phyloP scores from a whole-genome alignment of 2,888 invertebrate species.

The Imbricaverruca yamaguchii region DNA sequence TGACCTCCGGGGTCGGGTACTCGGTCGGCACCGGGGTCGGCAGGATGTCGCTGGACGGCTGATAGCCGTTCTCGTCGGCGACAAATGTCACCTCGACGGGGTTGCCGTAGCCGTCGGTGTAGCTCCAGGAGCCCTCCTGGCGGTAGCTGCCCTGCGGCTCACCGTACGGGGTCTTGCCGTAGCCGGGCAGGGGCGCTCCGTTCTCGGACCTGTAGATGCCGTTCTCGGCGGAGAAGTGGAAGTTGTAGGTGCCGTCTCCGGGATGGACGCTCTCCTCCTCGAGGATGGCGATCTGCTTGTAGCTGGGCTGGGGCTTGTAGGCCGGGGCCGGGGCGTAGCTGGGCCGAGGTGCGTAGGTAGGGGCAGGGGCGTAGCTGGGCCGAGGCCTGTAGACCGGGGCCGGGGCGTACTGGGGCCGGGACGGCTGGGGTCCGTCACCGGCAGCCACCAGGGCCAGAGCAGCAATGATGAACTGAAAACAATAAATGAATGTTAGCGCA shows the following conservation, averaged over 20 bases:
- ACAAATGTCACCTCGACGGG: neutral
- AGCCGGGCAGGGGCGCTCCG: neutral
- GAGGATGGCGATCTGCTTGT: neutral
- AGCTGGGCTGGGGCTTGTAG: neutral
- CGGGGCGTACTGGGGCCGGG: neutral
- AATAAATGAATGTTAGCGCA: no score
- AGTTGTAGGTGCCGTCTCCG: neutral
- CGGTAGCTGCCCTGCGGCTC: neutral
- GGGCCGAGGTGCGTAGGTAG: neutral
- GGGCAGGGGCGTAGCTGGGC: neutral
- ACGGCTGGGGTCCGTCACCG: neutral
- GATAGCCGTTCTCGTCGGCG: neutral
- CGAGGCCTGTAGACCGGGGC: neutral
- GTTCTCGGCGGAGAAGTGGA: neutral
- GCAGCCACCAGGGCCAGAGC: neutral
- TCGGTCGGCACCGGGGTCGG: neutral
- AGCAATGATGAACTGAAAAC: neutral
- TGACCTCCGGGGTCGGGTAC: slow-evolving; percentile 6
- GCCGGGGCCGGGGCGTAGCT: neutral
- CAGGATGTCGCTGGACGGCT: neutral
- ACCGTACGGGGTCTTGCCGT: neutral
- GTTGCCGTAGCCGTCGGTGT: neutral
- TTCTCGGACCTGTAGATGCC: neutral
- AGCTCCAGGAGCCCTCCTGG: slow-evolving; percentile 1
- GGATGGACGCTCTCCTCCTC: neutral